A percentile compares a stretch with the other conserved stretches of the same genome.
phyloP scores from a whole-genome alignment of 1,140 invertebrate genomes.

The Meloidogyne hapla region DNA sequence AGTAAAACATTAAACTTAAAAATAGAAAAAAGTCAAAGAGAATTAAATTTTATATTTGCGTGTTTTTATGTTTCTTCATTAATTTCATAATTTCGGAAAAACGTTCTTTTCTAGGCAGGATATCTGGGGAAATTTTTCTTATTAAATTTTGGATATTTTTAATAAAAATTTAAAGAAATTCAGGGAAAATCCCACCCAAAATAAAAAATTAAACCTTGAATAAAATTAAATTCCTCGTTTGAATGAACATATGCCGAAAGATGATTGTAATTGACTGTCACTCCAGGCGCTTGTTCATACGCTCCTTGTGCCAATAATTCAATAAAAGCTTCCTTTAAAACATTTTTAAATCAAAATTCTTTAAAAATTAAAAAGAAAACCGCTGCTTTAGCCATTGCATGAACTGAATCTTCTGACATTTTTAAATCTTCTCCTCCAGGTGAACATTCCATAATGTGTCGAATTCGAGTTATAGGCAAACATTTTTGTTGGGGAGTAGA shows the following conservation, averaged over 20 bases:
- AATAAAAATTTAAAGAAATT: neutral
- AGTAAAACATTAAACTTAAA: too few species aligned
- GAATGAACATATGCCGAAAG: slow-evolving; percentile 23
- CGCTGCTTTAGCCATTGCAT: slow-evolving; percentile 37
- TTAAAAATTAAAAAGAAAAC: slow-evolving; percentile 7
- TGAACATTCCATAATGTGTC: slow-evolving; percentile 27
- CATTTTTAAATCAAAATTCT: neutral
- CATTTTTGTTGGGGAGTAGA: neutral
- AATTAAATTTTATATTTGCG: neutral
- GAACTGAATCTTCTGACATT: slow-evolving; percentile 17
- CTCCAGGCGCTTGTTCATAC: slow-evolving; percentile 12
- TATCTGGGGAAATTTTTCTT: slow-evolving; percentile 21
- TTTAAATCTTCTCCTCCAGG: slow-evolving; percentile 16
- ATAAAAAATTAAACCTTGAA: slow-evolving; percentile 25
- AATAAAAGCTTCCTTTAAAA: slow-evolving; percentile 31
- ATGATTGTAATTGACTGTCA: slow-evolving; percentile 22
- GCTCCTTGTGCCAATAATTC: slow-evolving; percentile 26
- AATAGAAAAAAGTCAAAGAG: too few species aligned
- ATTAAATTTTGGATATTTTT: slow-evolving; percentile 4
- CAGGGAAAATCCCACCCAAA: neutral
- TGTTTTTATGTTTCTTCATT: slow-evolving; percentile 9
- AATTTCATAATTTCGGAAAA: slow-evolving; percentile 27
- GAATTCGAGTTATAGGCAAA: slow-evolving; percentile 25
- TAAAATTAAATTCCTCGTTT: slow-evolving; percentile 31
- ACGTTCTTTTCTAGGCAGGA: slow-evolving; percentile 26